Conservation (phyloP, 1,140 invertebrate species). For the Thaumatotibia leucotreta region DNA sequence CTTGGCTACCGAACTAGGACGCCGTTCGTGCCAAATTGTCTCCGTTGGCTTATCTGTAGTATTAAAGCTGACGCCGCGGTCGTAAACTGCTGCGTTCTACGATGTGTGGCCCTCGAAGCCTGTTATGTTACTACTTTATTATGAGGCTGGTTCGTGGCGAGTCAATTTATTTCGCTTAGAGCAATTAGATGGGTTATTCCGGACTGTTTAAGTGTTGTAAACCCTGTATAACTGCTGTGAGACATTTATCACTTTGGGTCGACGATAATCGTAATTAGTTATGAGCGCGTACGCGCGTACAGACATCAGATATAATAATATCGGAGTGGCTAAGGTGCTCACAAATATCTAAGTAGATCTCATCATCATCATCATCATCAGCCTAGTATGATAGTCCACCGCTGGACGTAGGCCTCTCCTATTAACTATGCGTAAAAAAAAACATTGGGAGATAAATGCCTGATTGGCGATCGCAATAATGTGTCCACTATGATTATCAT, state of each 20-base stretch:
- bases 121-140: conserved; percentile 15
- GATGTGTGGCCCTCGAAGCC: conserved; percentile 44
- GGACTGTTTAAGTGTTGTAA: conserved; percentile 9
- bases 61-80: conserved; percentile 53
- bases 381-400: no score
- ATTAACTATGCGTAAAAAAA: no score
- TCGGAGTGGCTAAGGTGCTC: no score
- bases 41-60: conserved; percentile 70
- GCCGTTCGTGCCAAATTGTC: conserved; percentile 72
- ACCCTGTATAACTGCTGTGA: neutral
- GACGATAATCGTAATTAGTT: neutral
- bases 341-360: no score
- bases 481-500: no score
- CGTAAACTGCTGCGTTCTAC: conserved; percentile 65
- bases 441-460: no score
- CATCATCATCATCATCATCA: no score
- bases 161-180: conserved; percentile 23
- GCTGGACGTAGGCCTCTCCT: no score
- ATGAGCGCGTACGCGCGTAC: no score
- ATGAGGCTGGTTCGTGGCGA: conserved; percentile 16
- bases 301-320: no score
- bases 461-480: no score
- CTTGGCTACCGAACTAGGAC: conserved; percentile 65
- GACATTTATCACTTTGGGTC: neutral
- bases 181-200: conserved; percentile 15